These are phyloP conservation scores for Alosa alosa DNA, from an alignment of 2,113 vertebrate species.

Conservation along the genomic window DNA sequence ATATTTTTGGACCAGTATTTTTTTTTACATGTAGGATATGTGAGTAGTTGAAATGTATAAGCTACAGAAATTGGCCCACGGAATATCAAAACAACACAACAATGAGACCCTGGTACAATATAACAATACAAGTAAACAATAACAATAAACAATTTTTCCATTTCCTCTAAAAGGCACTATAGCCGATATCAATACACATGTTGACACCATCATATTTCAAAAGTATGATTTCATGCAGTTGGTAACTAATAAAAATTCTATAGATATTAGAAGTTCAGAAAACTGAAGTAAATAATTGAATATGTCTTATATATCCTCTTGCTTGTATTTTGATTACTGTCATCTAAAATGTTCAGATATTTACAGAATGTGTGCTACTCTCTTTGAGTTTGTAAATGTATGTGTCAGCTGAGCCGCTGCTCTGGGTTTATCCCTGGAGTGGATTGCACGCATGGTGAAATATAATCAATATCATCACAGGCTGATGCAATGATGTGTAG, in stretches of 20 bases:
- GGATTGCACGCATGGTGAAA: background rate
- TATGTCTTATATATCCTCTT: background rate
- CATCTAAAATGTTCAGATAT: background rate
- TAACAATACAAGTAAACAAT: too few species aligned
- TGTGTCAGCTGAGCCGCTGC: background rate
- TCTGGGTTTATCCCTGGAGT: background rate
- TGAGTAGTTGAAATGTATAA: background rate
- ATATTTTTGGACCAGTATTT: background rate
- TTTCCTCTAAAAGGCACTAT: too few species aligned
- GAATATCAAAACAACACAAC: background rate
- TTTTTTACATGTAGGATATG: background rate
- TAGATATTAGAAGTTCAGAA: background rate
- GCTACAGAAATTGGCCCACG: background rate
- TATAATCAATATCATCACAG: background rate
- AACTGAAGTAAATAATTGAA: background rate
- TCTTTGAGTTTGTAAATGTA: background rate
- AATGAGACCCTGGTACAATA: too few species aligned
- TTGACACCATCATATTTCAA: too few species aligned
- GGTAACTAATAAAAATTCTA: too few species aligned
- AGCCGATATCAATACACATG: too few species aligned
- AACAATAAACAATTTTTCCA: too few species aligned
- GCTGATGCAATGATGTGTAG: background rate
- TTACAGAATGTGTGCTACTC: background rate
- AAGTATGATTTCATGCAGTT: too few species aligned
- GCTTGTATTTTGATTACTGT: background rate